Evolutionary conservation across 2,113 vertebrate genomes (phyloP).

Genomic region (Oreochromis spilurus): DNA sequence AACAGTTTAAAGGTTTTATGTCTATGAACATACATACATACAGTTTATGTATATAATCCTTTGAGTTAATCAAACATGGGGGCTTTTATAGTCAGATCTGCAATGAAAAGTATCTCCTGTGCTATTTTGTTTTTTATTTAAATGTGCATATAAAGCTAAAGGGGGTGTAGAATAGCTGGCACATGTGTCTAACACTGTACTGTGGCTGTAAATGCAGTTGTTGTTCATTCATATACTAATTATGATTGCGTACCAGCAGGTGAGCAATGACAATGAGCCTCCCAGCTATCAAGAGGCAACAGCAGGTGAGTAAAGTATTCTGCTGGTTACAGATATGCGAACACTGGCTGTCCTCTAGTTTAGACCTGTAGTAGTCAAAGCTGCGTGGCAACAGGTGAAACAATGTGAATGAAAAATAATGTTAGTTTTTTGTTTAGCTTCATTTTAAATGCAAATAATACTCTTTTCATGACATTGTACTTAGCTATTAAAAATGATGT

Average conservation of each 20-base stretch:
- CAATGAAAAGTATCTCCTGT: background rate
- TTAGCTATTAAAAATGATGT: background rate
- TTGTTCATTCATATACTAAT: background rate
- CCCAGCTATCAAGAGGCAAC: slow-evolving; percentile 81
- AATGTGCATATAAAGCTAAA: background rate
- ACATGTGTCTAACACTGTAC: background rate
- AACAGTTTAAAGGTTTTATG: background rate
- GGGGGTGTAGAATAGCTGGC: background rate
- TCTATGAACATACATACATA: background rate
- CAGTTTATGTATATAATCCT: background rate
- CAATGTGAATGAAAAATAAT: background rate
- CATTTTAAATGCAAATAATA: background rate
- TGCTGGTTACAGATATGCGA: background rate
- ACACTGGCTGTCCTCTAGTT: background rate
- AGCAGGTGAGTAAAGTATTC: slow-evolving; percentile 65
- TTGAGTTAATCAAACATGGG: slow-evolving; percentile 8
- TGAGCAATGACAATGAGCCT: slow-evolving; percentile 71
- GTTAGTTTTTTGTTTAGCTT: background rate
- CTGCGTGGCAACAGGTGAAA: background rate
- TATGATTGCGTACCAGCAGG: slow-evolving; percentile 62
- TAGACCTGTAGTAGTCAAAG: background rate
- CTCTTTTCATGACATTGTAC: background rate
- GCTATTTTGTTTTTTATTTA: background rate
- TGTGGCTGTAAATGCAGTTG: background rate
- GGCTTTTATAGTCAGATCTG: background rate